These are phyloP conservation scores for Vireo griseus DNA, from an alignment of 2,797 vertebrate genomes.

Conservation along the genomic window DNA sequence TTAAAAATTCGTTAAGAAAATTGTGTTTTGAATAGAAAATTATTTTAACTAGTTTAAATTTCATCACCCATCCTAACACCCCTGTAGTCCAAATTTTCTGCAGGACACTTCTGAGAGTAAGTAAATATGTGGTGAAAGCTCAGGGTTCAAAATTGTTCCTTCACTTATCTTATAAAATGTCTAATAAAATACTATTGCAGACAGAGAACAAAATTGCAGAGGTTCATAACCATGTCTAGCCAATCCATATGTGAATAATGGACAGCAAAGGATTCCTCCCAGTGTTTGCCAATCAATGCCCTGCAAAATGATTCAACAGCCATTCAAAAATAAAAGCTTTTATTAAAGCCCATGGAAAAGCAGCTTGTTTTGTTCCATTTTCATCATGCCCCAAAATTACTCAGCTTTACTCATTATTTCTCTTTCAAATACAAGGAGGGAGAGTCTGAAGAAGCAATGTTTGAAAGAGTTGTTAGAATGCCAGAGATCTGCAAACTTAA, in stretches of 20 bases:
- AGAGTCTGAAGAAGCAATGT: background rate
- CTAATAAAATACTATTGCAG: background rate
- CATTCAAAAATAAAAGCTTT: background rate
- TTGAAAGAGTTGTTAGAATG: background rate
- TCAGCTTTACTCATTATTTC: background rate
- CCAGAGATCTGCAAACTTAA: background rate
- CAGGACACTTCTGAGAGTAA: background rate
- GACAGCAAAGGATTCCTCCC: background rate
- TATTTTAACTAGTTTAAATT: background rate
- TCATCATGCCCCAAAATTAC: background rate
- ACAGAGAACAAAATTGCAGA: background rate
- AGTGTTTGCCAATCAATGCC: background rate
- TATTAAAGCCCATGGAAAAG: background rate
- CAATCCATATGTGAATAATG: background rate
- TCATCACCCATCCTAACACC: background rate
- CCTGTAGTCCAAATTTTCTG: background rate
- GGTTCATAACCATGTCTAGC: background rate
- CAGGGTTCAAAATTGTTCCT: background rate
- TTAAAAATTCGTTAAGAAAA: background rate
- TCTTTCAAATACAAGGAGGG: background rate
- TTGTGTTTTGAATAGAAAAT: background rate
- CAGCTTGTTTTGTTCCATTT: background rate
- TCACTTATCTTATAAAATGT: background rate
- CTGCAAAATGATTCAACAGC: background rate
- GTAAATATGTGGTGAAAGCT: background rate